These are phyloP conservation scores for Acanthococcus lagerstroemiae DNA, from an alignment of 2,888 invertebrate species.

Conservation along the genomic window DNA sequence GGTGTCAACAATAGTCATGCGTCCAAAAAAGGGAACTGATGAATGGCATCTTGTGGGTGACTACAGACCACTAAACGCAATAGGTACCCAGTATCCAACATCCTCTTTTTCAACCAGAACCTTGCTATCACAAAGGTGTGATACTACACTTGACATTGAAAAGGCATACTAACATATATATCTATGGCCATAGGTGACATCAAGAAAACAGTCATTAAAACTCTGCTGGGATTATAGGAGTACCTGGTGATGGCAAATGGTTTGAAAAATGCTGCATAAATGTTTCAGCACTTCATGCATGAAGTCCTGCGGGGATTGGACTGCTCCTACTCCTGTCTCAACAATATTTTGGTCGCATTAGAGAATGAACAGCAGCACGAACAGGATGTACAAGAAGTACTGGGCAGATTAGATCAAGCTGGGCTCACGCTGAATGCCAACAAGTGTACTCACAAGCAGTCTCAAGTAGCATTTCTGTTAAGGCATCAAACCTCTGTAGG, in stretches of 20 bases:
- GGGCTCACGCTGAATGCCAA: not conserved
- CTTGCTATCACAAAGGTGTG: slow-evolving; percentile 32
- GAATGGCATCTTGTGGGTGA: too few relatives aligned
- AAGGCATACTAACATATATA: slow-evolving; percentile 37
- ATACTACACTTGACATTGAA: slow-evolving; percentile 32
- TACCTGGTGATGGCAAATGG: slow-evolving; percentile 35
- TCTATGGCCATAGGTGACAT: slow-evolving; percentile 36
- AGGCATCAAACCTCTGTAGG: not conserved
- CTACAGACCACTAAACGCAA: too few relatives aligned
- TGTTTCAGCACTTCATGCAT: not conserved
- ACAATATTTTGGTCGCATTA: slow-evolving; percentile 15
- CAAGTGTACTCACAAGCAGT: not conserved
- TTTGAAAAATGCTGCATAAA: slow-evolving; percentile 35
- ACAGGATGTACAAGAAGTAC: not conserved
- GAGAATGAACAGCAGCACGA: not conserved
- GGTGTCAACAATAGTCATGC: too few relatives aligned
- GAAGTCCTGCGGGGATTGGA: not conserved
- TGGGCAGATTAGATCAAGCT: not conserved
- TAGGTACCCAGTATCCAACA: slow-evolving; percentile 7
- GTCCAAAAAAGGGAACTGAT: too few relatives aligned
- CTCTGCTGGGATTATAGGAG: slow-evolving; percentile 35
- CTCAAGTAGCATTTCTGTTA: not conserved
- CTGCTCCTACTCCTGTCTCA: slow-evolving; percentile 4
- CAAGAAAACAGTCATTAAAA: slow-evolving; percentile 38
- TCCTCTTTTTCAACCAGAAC: slow-evolving; percentile 22